Conservation (phyloP, 2,113 vertebrate species). For the Malaclemys terrapin region DNA sequence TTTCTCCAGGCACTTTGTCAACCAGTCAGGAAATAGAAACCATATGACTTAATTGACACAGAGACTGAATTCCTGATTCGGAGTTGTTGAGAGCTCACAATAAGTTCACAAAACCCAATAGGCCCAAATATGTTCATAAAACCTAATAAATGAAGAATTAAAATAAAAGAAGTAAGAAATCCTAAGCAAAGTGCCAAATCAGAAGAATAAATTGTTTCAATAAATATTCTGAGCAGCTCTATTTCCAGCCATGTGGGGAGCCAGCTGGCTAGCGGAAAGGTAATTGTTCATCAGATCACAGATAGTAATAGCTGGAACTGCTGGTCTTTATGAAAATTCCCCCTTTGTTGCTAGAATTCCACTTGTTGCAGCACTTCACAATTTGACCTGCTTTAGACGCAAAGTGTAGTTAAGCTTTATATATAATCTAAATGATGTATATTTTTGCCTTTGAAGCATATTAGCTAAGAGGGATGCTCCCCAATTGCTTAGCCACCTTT, state of each 20-base stretch:
- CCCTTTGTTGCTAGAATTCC: neutral
- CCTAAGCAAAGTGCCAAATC: neutral
- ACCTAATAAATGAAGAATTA: neutral
- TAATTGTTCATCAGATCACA: neutral
- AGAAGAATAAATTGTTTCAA: neutral
- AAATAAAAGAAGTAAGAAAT: no score
- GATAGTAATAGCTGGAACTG: neutral
- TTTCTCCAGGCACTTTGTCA: neutral
- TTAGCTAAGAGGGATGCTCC: neutral
- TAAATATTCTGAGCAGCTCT: neutral
- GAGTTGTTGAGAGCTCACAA: neutral
- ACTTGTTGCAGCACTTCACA: neutral
- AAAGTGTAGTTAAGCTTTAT: accelerated
- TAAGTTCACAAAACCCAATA: neutral
- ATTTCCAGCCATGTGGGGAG: neutral
- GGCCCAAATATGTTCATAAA: neutral
- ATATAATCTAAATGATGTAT: neutral
- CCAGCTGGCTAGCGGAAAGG: neutral
- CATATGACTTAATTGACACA: neutral
- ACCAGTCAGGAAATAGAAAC: neutral
- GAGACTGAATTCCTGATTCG: constrained; percentile 9
- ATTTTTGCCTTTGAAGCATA: neutral
- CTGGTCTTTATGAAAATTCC: neutral
- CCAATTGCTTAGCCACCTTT: neutral
- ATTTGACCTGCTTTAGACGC: neutral